Percentiles rank a stretch among this genome's conserved stretches.
Conservation (phyloP, 2,888 invertebrate genomes). For the Diarsia brunnea region DNA sequence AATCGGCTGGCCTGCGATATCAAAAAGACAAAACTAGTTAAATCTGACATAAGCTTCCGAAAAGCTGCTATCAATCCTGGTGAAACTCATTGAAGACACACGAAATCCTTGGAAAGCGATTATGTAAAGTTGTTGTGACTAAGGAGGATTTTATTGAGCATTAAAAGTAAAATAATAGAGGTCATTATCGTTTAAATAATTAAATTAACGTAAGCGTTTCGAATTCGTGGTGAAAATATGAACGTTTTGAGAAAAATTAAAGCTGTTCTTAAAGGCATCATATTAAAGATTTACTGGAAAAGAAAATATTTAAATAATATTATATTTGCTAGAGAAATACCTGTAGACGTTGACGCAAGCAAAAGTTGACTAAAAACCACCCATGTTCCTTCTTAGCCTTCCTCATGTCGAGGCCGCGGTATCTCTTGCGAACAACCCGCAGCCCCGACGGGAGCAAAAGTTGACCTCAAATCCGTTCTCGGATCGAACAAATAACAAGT, state of each 20-base stretch:
- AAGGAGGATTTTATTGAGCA: no score
- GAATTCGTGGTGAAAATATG: background rate
- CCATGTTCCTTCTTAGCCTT: no score
- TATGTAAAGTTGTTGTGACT: no score
- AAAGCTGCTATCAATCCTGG: no score
- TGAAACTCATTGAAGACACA: no score
- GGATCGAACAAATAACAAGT: slow-evolving; percentile 29
- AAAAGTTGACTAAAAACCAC: slow-evolving; percentile 37
- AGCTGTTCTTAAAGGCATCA: background rate
- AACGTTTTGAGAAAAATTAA: background rate
- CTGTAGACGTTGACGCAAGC: background rate
- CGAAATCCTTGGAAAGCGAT: no score
- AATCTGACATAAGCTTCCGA: no score
- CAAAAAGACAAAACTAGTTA: no score
- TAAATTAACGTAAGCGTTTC: background rate
- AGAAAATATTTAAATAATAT: background rate
- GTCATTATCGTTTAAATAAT: slow-evolving; percentile 4
- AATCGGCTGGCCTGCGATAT: no score
- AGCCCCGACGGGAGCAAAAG: background rate
- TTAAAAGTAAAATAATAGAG: slow-evolving; percentile 6
- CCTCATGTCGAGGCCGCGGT: no score
- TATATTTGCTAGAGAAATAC: background rate
- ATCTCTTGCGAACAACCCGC: no score
- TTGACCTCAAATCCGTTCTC: slow-evolving; percentile 30
- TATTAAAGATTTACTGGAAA: background rate